These are phyloP conservation scores for Sesamia nonagrioides DNA, from an alignment of 1,140 invertebrate genomes.

Conservation along the genomic window DNA sequence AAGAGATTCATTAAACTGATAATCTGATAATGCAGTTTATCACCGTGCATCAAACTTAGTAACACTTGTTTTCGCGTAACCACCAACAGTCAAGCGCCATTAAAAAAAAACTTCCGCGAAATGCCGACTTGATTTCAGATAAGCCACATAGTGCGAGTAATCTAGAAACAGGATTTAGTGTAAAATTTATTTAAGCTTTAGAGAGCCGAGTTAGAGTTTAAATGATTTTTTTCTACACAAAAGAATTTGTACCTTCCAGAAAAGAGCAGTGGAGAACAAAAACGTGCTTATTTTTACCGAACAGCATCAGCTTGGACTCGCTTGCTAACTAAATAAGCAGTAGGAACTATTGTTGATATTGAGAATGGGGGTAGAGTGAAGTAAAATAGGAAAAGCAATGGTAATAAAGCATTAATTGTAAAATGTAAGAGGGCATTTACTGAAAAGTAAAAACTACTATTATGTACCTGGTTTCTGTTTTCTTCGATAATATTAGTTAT, in stretches of 20 bases:
- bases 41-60: conserved; percentile 31
- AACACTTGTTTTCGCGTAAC: conserved; percentile 49
- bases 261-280: no score
- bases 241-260: not conserved
- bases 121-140: conserved; percentile 33
- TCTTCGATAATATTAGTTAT: no score
- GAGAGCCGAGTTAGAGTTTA: not conserved
- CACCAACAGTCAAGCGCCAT: conserved; percentile 44
- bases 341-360: no score
- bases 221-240: not conserved
- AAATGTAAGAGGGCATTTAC: no score
- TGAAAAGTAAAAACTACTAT: no score
- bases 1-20: conserved; percentile 39
- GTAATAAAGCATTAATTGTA: no score
- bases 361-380: no score
- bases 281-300: no score
- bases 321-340: no score
- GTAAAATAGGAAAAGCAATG: no score
- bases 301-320: no score
- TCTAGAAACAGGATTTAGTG: conserved; percentile 31
- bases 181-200: not conserved
- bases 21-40: conserved; percentile 47
- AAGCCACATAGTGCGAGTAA: conserved; percentile 19
- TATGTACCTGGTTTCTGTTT: no score
- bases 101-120: conserved; percentile 43